Conservation (phyloP, 1,140 invertebrate genomes). For the silkworm (Bombyx mori) region DNA sequence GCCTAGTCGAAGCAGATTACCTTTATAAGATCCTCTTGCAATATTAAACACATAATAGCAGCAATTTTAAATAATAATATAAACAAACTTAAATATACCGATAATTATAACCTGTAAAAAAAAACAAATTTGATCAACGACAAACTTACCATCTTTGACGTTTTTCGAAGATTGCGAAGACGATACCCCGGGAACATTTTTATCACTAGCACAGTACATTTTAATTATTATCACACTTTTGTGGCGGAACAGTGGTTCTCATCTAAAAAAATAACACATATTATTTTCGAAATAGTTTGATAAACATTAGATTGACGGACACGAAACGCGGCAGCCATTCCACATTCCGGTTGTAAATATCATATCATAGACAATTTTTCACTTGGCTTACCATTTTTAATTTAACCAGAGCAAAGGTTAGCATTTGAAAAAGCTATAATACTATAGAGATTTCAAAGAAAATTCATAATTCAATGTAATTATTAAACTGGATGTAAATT, state of each 20-base stretch:
- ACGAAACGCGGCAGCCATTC: slow-evolving; percentile 66
- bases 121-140: slow-evolving; percentile 38
- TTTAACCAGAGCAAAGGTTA: too few species aligned
- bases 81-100: slow-evolving; percentile 12
- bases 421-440: too few species aligned
- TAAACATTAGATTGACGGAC: slow-evolving; percentile 55
- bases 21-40: background rate
- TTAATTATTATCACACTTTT: slow-evolving; percentile 35
- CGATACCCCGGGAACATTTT: slow-evolving; percentile 68
- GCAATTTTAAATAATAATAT: slow-evolving; percentile 3
- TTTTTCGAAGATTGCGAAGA: slow-evolving; percentile 69
- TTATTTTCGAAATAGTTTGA: slow-evolving; percentile 37
- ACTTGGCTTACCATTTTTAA: too few species aligned
- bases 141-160: slow-evolving; percentile 72
- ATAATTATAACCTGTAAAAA: background rate
- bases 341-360: slow-evolving; percentile 70
- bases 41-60: background rate
- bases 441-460: too few species aligned
- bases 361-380: slow-evolving; percentile 44
- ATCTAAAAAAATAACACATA: slow-evolving; percentile 46
- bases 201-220: slow-evolving; percentile 71
- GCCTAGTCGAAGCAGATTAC: background rate
- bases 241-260: slow-evolving; percentile 36
- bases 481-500: too few species aligned
- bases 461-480: too few species aligned